Base-by-base conservation (phyloP, 2,888 invertebrate genomes). In the Nomada hirtipes region DNA sequence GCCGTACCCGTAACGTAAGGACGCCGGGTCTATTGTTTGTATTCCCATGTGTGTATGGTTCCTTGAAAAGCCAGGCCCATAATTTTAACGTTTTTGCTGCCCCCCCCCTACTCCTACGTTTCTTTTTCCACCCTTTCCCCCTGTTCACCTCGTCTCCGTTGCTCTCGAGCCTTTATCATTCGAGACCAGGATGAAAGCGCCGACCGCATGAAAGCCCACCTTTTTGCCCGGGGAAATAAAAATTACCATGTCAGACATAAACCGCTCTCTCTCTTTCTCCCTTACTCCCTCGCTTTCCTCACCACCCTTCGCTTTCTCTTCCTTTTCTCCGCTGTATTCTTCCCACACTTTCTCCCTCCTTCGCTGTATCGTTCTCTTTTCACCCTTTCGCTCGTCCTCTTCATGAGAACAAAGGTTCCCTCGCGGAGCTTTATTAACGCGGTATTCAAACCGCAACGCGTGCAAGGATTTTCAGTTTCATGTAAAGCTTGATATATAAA, bases 171-270 rank as follows among this genome's bases (percentile, higher is more conserved):
- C 83, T 88, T 89, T 89, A 89, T 88, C 87, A 88, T 85, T 84
- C 79, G 80, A 79, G 87, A 88, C 83, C 82, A 84, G 86, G 89
- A 86, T 89, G 88, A 89, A 89, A 89, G 89, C 88, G 77, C 78
- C 88, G 82, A 89, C 89, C 88, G 85, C 89, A 86, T 89, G 85
- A 86, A 88, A 89, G 88, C 86, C 80, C 87, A 79, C 79, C 89
- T 89, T 89, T 89, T 89, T 89, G 84, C 88, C 89, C 76, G 85
- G 83, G 85, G 89, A 89, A 89, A 89, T 89, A 89, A 89, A 89
- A 89, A 89, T 89, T 89, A 89, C 89, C 89, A 89, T 89, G 89
- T 89, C 89, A 88, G 86, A 88, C 89, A 88, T 88, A 89, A 89
- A 89, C 88, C 84, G 81, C 77, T 64, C 74, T 61, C 68, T 71